These are phyloP conservation scores for Eilema depressum DNA, from an alignment of 2,888 invertebrate genomes.

Conservation along the genomic window DNA sequence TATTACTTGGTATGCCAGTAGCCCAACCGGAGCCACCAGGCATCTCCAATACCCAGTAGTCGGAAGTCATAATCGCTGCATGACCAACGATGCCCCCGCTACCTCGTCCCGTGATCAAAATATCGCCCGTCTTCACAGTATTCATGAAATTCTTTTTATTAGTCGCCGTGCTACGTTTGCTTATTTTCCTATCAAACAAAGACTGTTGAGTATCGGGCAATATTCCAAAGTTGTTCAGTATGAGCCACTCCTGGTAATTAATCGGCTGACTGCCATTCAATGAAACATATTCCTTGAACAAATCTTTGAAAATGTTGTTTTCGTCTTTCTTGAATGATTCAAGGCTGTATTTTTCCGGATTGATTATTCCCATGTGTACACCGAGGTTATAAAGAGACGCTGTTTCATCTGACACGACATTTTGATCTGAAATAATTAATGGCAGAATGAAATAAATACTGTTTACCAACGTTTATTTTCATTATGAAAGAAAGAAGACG, in stretches of 20 bases:
- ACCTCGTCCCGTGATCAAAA: slow-evolving; percentile 57
- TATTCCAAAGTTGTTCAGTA: slow-evolving; percentile 73
- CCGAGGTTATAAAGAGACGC: slow-evolving; percentile 59
- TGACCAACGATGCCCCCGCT: slow-evolving; percentile 57
- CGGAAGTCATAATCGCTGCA: slow-evolving; percentile 68
- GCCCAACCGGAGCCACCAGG: slow-evolving; percentile 61
- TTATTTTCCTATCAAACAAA: slow-evolving; percentile 65
- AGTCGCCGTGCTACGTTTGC: slow-evolving; percentile 62
- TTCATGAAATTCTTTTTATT: slow-evolving; percentile 68
- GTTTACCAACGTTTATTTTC: not conserved
- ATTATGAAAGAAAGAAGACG: too few species aligned
- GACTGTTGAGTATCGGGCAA: slow-evolving; percentile 69
- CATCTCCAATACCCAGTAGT: slow-evolving; percentile 70
- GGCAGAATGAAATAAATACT: not conserved
- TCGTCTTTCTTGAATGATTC: slow-evolving; percentile 68
- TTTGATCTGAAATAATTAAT: slow-evolving; percentile 58
- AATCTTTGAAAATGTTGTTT: slow-evolving; percentile 65
- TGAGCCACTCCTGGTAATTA: slow-evolving; percentile 72
- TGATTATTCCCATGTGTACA: slow-evolving; percentile 71
- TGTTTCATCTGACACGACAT: slow-evolving; percentile 54
- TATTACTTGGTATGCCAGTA: slow-evolving; percentile 62
- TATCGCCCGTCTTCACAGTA: slow-evolving; percentile 67
- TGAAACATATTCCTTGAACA: slow-evolving; percentile 59
- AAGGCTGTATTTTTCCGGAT: slow-evolving; percentile 70
- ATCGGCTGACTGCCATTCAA: slow-evolving; percentile 58